Evolutionary conservation across 1,140 invertebrate genomes (phyloP).

Genomic region (Halictus rubicundus): DNA sequence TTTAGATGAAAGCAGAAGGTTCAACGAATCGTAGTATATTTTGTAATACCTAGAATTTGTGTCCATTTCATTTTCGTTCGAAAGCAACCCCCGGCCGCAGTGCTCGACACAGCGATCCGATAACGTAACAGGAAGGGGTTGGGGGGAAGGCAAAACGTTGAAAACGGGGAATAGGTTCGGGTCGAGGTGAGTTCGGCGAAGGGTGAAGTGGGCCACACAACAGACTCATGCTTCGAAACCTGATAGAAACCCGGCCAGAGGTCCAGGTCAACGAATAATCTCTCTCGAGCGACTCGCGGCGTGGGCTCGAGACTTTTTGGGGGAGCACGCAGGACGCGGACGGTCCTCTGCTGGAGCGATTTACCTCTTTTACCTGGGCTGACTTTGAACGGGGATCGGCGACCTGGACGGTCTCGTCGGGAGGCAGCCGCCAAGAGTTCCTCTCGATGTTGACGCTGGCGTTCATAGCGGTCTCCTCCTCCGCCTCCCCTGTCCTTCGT

Average conservation of each 20-base stretch:
- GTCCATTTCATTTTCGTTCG: not conserved
- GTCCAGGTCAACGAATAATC: not conserved
- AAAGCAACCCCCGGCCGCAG: not conserved
- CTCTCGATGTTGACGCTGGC: conserved; percentile 90
- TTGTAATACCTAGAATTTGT: not conserved
- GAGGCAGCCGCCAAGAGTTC: conserved; percentile 91
- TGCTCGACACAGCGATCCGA: conserved; percentile 1
- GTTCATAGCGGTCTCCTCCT: conserved; percentile 84
- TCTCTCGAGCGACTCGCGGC: not conserved
- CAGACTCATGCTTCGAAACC: conserved; percentile 46
- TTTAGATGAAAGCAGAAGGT: too few relatives aligned
- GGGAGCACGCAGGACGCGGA: conserved; percentile 15
- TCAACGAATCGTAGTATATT: too few relatives aligned
- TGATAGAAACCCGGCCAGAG: conserved; percentile 8
- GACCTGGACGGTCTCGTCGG: conserved; percentile 93
- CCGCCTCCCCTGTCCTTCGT: conserved; percentile 64
- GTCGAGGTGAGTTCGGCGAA: too few relatives aligned
- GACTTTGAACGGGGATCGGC: conserved; percentile 91
- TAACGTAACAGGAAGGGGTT: not conserved
- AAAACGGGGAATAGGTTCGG: too few relatives aligned
- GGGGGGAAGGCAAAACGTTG: too few relatives aligned
- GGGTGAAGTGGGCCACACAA: not conserved
- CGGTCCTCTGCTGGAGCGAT: conserved; percentile 51
- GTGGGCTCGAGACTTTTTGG: not conserved
- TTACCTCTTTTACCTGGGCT: conserved; percentile 82